Evolutionary conservation across 1,140 invertebrate genomes (phyloP).

Genomic region (Diorhabda carinulata): DNA sequence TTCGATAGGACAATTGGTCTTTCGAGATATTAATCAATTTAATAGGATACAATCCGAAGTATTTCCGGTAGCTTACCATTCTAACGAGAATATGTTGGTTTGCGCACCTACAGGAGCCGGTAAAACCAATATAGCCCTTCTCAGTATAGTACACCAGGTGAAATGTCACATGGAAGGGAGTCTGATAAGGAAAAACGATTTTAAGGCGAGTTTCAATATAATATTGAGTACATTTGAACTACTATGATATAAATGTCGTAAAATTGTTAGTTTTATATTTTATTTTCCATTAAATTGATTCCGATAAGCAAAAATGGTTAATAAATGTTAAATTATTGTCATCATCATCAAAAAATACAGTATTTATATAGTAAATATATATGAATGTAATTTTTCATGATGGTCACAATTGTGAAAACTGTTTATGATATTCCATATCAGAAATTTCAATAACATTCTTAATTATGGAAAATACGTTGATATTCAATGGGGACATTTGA

Average conservation of each 20-base stretch:
- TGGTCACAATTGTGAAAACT: too few species aligned
- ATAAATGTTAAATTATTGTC: too few species aligned
- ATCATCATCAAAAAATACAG: too few species aligned
- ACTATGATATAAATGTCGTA: neutral
- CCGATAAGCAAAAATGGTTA: too few species aligned
- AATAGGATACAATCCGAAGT: constrained; percentile 93
- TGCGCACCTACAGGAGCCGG: constrained; percentile 95
- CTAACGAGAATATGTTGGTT: constrained; percentile 94
- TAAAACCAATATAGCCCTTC: constrained; percentile 97
- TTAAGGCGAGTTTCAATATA: constrained; percentile 66
- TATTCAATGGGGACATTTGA: too few species aligned
- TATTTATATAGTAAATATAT: too few species aligned
- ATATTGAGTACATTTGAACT: neutral
- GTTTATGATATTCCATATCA: too few species aligned
- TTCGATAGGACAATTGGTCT: constrained; percentile 81
- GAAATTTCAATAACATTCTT: too few species aligned
- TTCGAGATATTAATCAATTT: constrained; percentile 78
- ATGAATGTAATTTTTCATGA: too few species aligned
- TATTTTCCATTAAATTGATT: too few species aligned
- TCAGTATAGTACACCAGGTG: constrained; percentile 87
- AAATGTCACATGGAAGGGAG: constrained; percentile 76
- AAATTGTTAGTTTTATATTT: too few species aligned
- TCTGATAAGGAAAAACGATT: constrained; percentile 84
- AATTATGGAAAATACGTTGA: too few species aligned
- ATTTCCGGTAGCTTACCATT: constrained; percentile 90